Percentiles rank a stretch among this genome's conserved stretches.
Conservation (phyloP, 2,888 invertebrate genomes). For the Pristionchus arcanus region DNA sequence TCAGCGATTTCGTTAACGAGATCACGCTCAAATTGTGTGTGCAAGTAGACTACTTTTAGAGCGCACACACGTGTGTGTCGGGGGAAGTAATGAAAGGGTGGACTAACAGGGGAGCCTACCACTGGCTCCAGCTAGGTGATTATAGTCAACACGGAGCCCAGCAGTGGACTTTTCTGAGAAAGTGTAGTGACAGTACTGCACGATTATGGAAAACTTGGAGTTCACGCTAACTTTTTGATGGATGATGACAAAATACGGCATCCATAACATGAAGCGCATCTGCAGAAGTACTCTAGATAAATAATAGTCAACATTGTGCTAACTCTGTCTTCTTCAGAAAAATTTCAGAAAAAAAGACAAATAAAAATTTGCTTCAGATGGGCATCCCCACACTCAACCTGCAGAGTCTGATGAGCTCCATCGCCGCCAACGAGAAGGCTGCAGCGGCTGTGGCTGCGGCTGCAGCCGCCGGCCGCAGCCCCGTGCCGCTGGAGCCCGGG, state of each 20-base stretch:
- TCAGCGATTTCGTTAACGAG: constrained; percentile 1
- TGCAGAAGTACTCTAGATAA: not conserved
- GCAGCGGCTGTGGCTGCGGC: not conserved
- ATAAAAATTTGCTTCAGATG: not conserved
- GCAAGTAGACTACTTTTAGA: not conserved
- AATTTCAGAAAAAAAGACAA: not conserved
- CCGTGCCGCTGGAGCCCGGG: not conserved
- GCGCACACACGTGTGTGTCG: not conserved
- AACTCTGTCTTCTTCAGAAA: not conserved
- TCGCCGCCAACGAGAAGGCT: constrained; percentile 1
- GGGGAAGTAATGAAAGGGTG: not conserved
- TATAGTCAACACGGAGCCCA: not conserved
- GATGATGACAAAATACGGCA: not conserved
- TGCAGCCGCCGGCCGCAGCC: constrained; percentile 6
- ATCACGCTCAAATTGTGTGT: not conserved
- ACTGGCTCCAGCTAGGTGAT: not conserved
- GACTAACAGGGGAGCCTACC: not conserved
- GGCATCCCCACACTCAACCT: not conserved
- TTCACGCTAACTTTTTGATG: not conserved
- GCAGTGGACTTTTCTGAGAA: not conserved
- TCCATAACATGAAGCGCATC: not conserved
- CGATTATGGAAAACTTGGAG: not conserved
- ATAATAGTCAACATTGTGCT: not conserved
- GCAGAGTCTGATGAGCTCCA: constrained; percentile 13
- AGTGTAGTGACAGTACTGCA: not conserved